phyloP scores from a whole-genome alignment of 2,113 vertebrate genomes.

The Coreoperca whiteheadi region DNA sequence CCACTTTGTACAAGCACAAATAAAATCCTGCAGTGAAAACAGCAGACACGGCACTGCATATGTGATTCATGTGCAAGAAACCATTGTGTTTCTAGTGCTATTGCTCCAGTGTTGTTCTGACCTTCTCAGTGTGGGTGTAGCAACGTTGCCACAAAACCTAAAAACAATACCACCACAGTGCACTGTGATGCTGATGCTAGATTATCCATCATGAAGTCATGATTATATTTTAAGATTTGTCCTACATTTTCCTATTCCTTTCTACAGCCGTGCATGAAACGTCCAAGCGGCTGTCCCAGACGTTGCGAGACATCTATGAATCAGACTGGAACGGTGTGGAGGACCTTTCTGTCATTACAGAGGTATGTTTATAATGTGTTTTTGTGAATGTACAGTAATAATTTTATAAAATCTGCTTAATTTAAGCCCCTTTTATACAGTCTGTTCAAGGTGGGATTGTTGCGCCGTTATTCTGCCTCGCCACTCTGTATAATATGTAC shows the following conservation, averaged over 20 bases:
- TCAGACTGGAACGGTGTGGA: constrained; percentile 89
- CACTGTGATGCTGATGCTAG: constrained; percentile 10
- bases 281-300: constrained; percentile 91
- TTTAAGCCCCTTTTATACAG: background rate
- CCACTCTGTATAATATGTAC: no score
- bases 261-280: constrained; percentile 91
- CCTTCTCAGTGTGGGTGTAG: constrained; percentile 58
- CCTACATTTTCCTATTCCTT: background rate
- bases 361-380: constrained; percentile 76
- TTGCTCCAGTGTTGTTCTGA: constrained; percentile 63
- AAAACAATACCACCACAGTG: constrained; percentile 39
- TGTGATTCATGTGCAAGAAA: constrained; percentile 27
- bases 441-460: no score
- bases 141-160: constrained; percentile 3
- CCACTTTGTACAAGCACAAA: constrained; percentile 5
- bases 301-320: constrained; percentile 91
- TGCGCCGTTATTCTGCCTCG: no score
- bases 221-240: constrained; percentile 20
- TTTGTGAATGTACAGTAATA: background rate
- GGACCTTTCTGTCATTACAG: constrained; percentile 88
- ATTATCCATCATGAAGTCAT: constrained; percentile 16
- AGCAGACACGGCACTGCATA: constrained; percentile 31
- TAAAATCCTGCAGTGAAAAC: constrained; percentile 13
- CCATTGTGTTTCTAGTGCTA: constrained; percentile 7
- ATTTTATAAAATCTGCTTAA: background rate